Conservation (phyloP, 2,797 vertebrate species). For the Pipistrellus pygmaeus region DNA sequence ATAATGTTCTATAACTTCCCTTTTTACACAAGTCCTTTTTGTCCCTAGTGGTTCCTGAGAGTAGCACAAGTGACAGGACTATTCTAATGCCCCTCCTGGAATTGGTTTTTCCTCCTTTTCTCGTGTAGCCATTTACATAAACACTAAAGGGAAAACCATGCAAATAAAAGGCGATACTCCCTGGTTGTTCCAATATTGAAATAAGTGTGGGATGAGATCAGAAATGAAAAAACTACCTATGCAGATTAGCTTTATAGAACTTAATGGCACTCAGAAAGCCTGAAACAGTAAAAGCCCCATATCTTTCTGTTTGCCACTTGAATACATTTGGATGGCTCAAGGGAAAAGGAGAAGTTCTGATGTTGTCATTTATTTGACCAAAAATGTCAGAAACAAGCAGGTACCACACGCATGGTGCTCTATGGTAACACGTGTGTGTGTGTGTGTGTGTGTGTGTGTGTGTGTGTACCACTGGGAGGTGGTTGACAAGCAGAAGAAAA, state of each 20-base stretch:
- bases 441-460: too few species aligned
- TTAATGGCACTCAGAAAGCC: neutral
- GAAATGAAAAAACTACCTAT: neutral
- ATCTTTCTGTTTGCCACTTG: constrained; percentile 10
- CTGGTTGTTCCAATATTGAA: neutral
- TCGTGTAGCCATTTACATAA: neutral
- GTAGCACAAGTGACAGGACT: neutral
- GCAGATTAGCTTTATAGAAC: neutral
- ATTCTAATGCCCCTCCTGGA: neutral
- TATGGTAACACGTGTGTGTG: neutral
- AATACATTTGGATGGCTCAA: constrained; percentile 32
- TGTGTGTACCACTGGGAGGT: neutral
- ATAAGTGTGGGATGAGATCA: neutral
- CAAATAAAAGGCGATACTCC: neutral
- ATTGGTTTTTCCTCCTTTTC: constrained; percentile 27
- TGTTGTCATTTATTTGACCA: neutral
- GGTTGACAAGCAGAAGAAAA: neutral
- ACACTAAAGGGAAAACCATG: neutral
- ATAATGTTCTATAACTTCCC: neutral
- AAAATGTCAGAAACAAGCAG: constrained; percentile 4
- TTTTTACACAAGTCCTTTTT: neutral
- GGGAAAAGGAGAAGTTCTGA: neutral
- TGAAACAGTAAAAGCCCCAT: constrained; percentile 26
- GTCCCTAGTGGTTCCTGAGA: neutral
- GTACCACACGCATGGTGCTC: neutral